Evolutionary conservation across 2,797 vertebrate species (phyloP), one percentile per base, ranked within the genome.

Genomic region (Lophius americanus): DNA sequence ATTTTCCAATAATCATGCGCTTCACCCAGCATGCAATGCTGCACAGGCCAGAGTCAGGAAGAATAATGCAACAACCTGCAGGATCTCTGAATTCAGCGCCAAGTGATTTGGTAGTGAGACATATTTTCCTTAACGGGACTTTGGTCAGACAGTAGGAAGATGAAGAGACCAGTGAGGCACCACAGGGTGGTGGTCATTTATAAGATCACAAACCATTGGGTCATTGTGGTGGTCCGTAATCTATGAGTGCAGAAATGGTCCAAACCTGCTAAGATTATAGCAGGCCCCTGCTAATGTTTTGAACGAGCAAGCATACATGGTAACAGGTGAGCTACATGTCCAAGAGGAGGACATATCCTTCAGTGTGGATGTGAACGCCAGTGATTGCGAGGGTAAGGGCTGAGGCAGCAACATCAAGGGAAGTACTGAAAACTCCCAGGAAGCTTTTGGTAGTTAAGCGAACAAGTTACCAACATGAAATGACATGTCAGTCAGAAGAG

Each of bases 241-340:
- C 70, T 82, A 53, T 48, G 86, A 33, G 71, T 88, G 58, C 85
- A 73, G 75, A 89, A 92, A 70, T 94, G 91, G 83, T 97, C 95
- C 81, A 95, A 64, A 6, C 66, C 82, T 7, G 93, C 79, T 39
- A 88, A 23, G 0, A 95, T 47, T 32, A 86, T 90, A 6, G 95
- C 88, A 0, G 95, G 95, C 77, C 91, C 95, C 74, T 94, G 94
- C 81, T 96, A 0, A 85, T 43, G 41, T 95, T 88, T 85, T 97
- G 95, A 36, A 93, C 88, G 64, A 96, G 76, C 3, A 96, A 83
- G 71, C 96, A 97, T 9, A 94, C 79, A 10, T 98, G 95, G 58
- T 95, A 94, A 39, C 49, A 86, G 0, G 94, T 96, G 70, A 96
- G 75, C 35, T 84, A 84, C 51, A 93, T 7, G 1, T 92, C 94